Evolutionary conservation across 1,140 invertebrate species (phyloP), one percentile per base, ranked within the genome.

Genomic region (Drosophila orosa): DNA sequence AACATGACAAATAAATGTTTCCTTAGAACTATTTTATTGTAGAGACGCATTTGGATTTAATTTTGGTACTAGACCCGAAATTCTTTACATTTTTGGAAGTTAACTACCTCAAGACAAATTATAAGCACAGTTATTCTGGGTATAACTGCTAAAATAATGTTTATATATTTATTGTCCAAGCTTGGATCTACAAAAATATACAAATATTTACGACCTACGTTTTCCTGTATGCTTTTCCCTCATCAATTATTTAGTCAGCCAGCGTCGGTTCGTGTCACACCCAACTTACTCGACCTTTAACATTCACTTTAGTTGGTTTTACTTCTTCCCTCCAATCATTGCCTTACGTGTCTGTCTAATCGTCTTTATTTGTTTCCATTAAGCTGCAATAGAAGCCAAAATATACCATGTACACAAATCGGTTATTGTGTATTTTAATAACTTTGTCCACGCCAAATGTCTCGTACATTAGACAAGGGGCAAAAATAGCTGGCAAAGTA

Each of bases 311-410:
- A 40, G 31, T 35, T 58, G 55, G 19, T 13, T 6, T 54, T 37
- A 40, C 50, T 74, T 12, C 52, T 40, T 60, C 63, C 47, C 68
- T 59, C 44, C 78, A 57, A 66, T 65, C 65, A 68, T 50, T 33
- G 29, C 37, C 44, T 15, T 48, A 12, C 22, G 42, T n/a, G 45
- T 27, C 15, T 6, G 25, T 10, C 56, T 58, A 79, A 61, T 62
- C 45, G 67, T 84, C 65, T 80, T 80, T 87, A 89, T 87, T 87
- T 87, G 84, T 80, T 87, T 89, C 87, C 83, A 87, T 86, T 87
- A 80, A 66, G 75, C 79, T 61, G 62, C 75, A 79, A 83, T 86
- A 45, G 79, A 74, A 84, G 78, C 76, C 69, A 72, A 72, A 85
- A 78, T 60, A 62, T 63, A 75, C 61, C 78, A 35, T 78, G 81